Conservation (phyloP, 2,797 vertebrate species). For the Heliangelus exortis region DNA sequence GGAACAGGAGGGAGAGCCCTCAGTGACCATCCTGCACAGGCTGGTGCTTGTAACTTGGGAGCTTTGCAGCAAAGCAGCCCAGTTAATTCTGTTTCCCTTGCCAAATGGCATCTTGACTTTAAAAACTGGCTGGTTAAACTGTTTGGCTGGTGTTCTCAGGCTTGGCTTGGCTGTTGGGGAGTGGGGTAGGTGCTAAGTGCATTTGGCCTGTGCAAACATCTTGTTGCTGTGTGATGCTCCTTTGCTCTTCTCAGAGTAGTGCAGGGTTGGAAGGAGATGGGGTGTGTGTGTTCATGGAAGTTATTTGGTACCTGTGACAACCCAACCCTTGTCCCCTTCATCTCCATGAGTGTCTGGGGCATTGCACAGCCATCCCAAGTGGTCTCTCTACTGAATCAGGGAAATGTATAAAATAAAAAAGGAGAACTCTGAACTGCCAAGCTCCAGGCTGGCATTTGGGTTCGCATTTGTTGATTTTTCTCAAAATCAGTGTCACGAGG, state of each 20-base stretch:
- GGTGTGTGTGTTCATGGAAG: background rate
- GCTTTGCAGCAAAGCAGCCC: background rate
- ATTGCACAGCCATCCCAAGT: background rate
- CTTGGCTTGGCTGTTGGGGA: background rate
- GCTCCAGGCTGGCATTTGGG: background rate
- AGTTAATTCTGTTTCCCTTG: background rate
- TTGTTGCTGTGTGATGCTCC: accelerated
- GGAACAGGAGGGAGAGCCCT: background rate
- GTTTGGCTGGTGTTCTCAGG: background rate
- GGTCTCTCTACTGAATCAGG: background rate
- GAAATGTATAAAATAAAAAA: background rate
- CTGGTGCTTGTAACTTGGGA: background rate
- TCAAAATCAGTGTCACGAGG: background rate
- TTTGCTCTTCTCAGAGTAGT: background rate
- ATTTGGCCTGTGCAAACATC: slow-evolving; percentile 13
- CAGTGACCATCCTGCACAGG: background rate
- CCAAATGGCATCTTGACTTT: slow-evolving; percentile 8
- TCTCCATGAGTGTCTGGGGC: background rate
- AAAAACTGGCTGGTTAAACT: background rate
- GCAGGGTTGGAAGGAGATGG: background rate
- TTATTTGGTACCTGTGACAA: background rate
- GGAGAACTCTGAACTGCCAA: background rate
- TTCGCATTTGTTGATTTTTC: background rate
- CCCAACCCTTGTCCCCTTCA: background rate
- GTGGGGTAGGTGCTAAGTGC: background rate